Percentiles rank a stretch among this genome's conserved stretches.
phyloP scores from a whole-genome alignment of 37 sponge, comb jelly and placozoan species.

The Hexactinellida sp. region DNA sequence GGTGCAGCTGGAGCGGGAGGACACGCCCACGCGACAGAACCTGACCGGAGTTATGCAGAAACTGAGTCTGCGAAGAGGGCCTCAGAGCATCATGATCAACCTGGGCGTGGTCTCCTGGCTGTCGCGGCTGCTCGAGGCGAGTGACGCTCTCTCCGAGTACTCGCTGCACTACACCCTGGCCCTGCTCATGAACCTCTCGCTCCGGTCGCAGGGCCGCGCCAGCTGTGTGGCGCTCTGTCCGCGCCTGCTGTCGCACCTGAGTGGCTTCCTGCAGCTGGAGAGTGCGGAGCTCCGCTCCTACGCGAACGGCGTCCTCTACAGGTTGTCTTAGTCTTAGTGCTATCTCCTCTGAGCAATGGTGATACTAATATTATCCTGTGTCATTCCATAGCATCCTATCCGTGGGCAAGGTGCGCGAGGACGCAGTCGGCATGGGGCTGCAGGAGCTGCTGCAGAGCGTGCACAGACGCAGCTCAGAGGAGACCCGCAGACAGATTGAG shows the following conservation, averaged over 20 bases:
- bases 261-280: constrained; percentile 12
- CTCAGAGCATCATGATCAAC: constrained; percentile 46
- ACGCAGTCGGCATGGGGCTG: constrained; percentile 38
- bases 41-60: constrained; percentile 63
- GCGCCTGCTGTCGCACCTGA: neutral
- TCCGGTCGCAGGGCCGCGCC: constrained; percentile 34
- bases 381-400: constrained; percentile 31
- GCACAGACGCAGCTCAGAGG: neutral
- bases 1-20: constrained; percentile 18
- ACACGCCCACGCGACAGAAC: constrained; percentile 32
- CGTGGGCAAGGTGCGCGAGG: constrained; percentile 24
- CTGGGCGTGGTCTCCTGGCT: constrained; percentile 33
- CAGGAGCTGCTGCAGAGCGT: constrained; percentile 2
- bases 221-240: neutral
- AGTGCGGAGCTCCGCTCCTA: constrained; percentile 45
- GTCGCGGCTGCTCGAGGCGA: constrained; percentile 18
- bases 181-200: constrained; percentile 67
- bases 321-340: no score
- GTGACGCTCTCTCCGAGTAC: constrained; percentile 47
- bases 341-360: no score
- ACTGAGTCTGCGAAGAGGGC: constrained; percentile 41
- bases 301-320: constrained; percentile 68
- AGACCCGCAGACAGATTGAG: neutral
- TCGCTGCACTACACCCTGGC: constrained; percentile 63
- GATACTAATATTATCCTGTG: no score